phyloP scores from a whole-genome alignment of 2,888 invertebrate genomes.

The Cheilosia urbana region DNA sequence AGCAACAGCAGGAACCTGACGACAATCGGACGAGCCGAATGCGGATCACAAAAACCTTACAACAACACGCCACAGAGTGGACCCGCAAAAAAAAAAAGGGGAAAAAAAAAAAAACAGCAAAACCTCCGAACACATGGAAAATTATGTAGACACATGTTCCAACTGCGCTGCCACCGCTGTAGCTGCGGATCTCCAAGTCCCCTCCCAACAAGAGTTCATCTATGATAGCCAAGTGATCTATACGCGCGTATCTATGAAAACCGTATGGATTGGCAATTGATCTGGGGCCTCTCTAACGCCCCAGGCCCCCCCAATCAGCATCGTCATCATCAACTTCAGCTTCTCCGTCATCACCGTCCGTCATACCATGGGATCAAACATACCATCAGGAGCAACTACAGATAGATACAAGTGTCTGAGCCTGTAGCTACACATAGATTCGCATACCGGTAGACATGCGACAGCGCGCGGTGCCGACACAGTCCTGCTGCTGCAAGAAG shows the following conservation, averaged over 20 bases:
- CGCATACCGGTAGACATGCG: conserved; percentile 70
- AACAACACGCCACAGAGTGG: conserved; percentile 67
- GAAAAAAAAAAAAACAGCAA: conserved; percentile 32
- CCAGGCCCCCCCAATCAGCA: conserved; percentile 29
- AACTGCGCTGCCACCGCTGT: conserved; percentile 58
- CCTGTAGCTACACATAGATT: conserved; percentile 73
- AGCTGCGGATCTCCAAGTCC: conserved; percentile 19
- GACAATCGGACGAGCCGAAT: conserved; percentile 73
- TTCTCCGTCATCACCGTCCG: conserved; percentile 63
- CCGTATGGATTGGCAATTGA: conserved; percentile 69
- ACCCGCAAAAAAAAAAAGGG: conserved; percentile 26
- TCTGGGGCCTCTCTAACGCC: conserved; percentile 41
- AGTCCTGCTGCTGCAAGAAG: conserved; percentile 69
- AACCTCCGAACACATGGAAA: conserved; percentile 74
- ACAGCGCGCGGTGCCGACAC: conserved; percentile 72
- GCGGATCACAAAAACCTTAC: conserved; percentile 61
- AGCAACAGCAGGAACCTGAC: conserved; percentile 51
- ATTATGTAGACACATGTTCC: conserved; percentile 75
- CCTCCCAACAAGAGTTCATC: conserved; percentile 43
- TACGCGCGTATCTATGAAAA: conserved; percentile 43
- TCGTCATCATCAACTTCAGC: conserved; percentile 60
- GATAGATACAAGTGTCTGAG: conserved; percentile 77
- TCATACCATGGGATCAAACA: conserved; percentile 67
- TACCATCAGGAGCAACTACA: conserved; percentile 72
- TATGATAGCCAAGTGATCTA: conserved; percentile 66